Evolutionary conservation across 1,140 invertebrate genomes (phyloP).

Genomic region (Drosophila sp.): DNA sequence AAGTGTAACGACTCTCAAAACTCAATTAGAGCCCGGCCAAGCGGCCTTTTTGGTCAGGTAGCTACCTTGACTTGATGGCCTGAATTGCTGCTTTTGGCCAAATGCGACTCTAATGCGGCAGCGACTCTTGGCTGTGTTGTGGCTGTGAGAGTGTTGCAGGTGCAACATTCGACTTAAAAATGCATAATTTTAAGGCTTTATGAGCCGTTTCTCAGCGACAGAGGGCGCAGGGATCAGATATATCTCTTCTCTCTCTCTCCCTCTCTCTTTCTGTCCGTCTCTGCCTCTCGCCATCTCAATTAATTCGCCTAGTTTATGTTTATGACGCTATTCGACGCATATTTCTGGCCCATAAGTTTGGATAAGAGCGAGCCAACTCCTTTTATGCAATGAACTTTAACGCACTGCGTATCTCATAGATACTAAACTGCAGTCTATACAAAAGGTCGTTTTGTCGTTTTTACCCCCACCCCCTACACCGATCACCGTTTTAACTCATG

Average conservation of each 20-base stretch:
- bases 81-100: constrained; percentile 49
- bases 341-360: constrained; percentile 71
- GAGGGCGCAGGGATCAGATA: not conserved
- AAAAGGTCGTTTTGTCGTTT: constrained; percentile 21
- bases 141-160: constrained; percentile 46
- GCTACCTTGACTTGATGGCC: constrained; percentile 1
- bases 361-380: constrained; percentile 54
- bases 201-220: constrained; percentile 52
- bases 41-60: constrained; percentile 23
- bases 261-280: constrained; percentile 3
- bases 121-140: not conserved
- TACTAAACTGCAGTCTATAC: constrained; percentile 49
- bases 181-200: constrained; percentile 77
- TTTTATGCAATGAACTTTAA: constrained; percentile 73
- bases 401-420: constrained; percentile 78
- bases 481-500: constrained; percentile 12
- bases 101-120: constrained; percentile 65
- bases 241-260: not conserved
- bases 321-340: constrained; percentile 65
- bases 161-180: constrained; percentile 67
- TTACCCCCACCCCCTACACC: not conserved
- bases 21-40: constrained; percentile 67
- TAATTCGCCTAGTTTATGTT: constrained; percentile 82
- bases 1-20: constrained; percentile 81
- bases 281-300: constrained; percentile 55